A percentile compares a stretch with the other conserved stretches of the same genome.
These are phyloP conservation scores for Drosophila dives DNA, from an alignment of 2,888 invertebrate species.

Conservation along the genomic window DNA sequence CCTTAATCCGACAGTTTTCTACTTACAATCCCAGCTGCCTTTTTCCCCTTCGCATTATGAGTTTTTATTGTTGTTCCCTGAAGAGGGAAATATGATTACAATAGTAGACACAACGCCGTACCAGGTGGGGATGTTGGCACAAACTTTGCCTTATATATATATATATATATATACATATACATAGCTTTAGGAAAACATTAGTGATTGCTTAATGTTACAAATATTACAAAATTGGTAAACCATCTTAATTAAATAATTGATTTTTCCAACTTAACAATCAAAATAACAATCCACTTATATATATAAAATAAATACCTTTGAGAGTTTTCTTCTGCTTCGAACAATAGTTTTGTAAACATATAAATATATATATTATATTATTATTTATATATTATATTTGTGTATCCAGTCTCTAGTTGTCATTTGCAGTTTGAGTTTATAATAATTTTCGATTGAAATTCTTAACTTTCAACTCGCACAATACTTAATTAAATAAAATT, in stretches of 20 bases:
- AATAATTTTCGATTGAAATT: slow-evolving; percentile 25
- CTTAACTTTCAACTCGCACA: slow-evolving; percentile 28
- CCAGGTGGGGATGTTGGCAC: slow-evolving; percentile 60
- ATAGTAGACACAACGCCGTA: slow-evolving; percentile 61
- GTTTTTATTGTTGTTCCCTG: slow-evolving; percentile 44
- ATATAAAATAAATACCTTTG: background rate
- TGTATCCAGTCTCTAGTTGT: background rate
- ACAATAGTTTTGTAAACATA: background rate
- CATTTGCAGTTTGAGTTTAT: background rate
- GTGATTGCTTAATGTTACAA: slow-evolving; percentile 11
- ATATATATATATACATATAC: background rate
- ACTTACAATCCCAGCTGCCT: slow-evolving; percentile 47
- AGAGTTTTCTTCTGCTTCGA: background rate
- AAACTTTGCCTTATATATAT: slow-evolving; percentile 22
- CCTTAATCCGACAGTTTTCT: slow-evolving; percentile 49
- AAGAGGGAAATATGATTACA: slow-evolving; percentile 69
- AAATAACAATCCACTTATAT: background rate
- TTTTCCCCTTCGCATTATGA: slow-evolving; percentile 44
- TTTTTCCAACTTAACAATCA: background rate
- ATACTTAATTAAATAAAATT: slow-evolving; percentile 41
- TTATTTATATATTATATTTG: background rate
- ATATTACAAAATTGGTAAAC: background rate
- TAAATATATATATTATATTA: background rate
- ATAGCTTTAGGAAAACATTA: slow-evolving; percentile 9
- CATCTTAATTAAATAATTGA: background rate